Base-by-base conservation (phyloP, 2,797 vertebrate genomes). In the Eulemur coronatus region DNA sequence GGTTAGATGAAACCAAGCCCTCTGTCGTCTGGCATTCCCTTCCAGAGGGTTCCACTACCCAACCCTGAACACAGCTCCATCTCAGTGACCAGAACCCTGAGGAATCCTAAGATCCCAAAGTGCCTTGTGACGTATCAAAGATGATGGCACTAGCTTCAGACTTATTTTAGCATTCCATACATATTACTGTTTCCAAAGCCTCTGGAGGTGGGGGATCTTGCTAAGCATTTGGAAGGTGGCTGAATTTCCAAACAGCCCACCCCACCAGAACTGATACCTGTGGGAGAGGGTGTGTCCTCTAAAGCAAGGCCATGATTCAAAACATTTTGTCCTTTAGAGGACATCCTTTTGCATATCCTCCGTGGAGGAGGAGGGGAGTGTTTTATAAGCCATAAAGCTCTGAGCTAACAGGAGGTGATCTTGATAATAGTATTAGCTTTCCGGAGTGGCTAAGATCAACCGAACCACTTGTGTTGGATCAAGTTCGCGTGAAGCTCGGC, bases 101-200 rank as follows among this genome's bases (percentile, higher is more conserved):
- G 75, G 91, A 94, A 84, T 89, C 95, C 96, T 87, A 63, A 94
- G 96, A 96, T 75, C 96, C 97, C 91, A 91, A 98, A 96, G 97
- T 98, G 97, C 97, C 97, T 98, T 97, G 94, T 55, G 82, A 91
- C 24, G 76, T 92, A 84, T 95, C 89, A 86, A 69, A 96, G 91
- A 91, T 17, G 57, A 38, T 1, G 97, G 97, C 97, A 92, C 86
- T 82, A 75, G 75, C 86, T 93, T 79, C 82, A 65, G 95, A 84
- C 86, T 89, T 2, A 0, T 82, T 84, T 85, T 70, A 92, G 30
- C 81, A 43, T 89, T 78, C 41, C 48, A 69, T 50, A 33, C 11
- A 2, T 46, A 48, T 72, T 67, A 63, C 75, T 82, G 92, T 86
- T 89, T 93, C 88, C 67, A 70, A 73, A 75, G 70, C 61, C 41